These are phyloP conservation scores for Tupaia tana DNA, from an alignment of 2,113 vertebrate species.

Conservation along the genomic window DNA sequence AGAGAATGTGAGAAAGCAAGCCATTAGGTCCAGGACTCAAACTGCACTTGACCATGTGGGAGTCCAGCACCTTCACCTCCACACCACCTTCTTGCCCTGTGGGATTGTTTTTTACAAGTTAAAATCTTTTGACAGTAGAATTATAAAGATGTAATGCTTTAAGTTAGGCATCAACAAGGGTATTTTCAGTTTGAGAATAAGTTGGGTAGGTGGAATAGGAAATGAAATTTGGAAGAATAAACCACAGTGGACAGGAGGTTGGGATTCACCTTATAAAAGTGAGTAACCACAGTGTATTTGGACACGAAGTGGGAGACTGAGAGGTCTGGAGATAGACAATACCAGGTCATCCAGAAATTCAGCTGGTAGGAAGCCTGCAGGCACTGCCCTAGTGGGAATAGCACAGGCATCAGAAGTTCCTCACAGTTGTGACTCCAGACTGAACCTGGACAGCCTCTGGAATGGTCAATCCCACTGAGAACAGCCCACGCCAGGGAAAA, in stretches of 20 bases:
- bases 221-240: conserved; percentile 23
- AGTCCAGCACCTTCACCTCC: no score
- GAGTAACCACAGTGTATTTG: not conserved
- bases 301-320: not conserved
- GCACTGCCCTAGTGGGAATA: accelerated
- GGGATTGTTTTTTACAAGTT: not conserved
- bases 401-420: not conserved
- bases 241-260: not conserved
- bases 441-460: not conserved
- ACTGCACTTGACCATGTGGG: no score
- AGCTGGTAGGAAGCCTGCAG: not conserved
- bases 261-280: not conserved
- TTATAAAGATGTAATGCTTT: conserved; percentile 37
- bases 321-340: not conserved
- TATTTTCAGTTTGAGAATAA: conserved; percentile 14
- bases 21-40: no score
- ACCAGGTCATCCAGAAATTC: not conserved
- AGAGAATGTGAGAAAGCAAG: no score
- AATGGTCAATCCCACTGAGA: not conserved
- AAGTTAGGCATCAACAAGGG: not conserved
- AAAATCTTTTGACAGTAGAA: not conserved
- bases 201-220: not conserved
- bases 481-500: not conserved
- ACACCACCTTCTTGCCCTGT: no score
- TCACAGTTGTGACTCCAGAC: not conserved